Base-by-base conservation (phyloP, 2,797 vertebrate species). In the Gallinago solitaria region DNA sequence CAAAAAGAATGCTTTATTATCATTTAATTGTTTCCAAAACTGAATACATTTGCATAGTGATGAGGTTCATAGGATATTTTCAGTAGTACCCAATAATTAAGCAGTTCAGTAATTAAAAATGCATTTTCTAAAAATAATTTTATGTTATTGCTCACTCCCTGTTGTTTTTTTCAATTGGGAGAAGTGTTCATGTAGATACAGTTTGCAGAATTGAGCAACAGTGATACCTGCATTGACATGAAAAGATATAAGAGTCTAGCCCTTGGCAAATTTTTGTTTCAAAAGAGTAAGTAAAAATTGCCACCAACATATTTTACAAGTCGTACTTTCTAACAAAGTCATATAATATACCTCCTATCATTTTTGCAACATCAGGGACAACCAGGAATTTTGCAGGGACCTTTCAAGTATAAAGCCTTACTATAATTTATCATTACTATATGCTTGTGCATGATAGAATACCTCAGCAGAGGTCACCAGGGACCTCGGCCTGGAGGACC, bases 11-110 rank as follows among this genome's bases (percentile, higher is more conserved):
- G 97, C 96, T 98, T 98, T 99, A 98, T 99, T 98, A 99, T 98
- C 98, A 98, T 98, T 99, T 98, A 98, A 99, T 98, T 99, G 98
- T 98, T 98, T 99, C 98, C 96, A 98, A 98, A 99, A 98, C 87
- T 91, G 98, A 99, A 99, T 98, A 97, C 54, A 99, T 99, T 99
- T 99, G 98, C 98, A 99, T 99, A 98, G 97, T 98, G 98, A 98
- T 98, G 96, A 98, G 41, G 59, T 95, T 98, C 96, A 97, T 75
- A 95, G 92, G 96, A 96, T 98, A 98, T 97, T 97, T 97, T 98
- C 96, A 96, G 94, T 95, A 95, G 82, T 95, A 70, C 94, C 98
- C 96, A 95, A 98, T 98, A 98, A 99, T 98, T 98, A 98, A 98
- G 80, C 97, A 98, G 85, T 71, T 81, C 94, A 90, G 97, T 98